phyloP scores from a whole-genome alignment of 1,140 invertebrate genomes.

The Neotoxoptera formosana region DNA sequence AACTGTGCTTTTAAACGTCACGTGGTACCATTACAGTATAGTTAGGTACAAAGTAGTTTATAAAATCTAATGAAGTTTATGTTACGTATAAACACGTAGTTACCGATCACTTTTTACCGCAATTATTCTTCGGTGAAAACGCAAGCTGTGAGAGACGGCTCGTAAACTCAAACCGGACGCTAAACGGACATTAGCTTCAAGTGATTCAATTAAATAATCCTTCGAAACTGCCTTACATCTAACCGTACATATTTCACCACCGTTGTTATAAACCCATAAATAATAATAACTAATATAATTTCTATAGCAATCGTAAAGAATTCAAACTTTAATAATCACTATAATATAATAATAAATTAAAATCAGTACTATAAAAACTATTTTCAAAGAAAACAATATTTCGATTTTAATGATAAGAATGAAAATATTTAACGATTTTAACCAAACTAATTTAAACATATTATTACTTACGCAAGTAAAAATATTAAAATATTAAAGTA shows the following conservation, averaged over 20 bases:
- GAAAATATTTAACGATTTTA: background rate
- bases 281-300: background rate
- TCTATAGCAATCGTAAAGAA: background rate
- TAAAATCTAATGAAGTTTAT: background rate
- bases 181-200: background rate
- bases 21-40: background rate
- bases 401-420: background rate
- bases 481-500: too few relatives aligned
- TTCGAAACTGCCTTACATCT: background rate
- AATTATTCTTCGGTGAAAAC: background rate
- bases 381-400: background rate
- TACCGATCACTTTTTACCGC: background rate
- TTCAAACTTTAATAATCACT: background rate
- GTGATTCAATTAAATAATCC: background rate
- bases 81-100: background rate
- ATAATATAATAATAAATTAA: background rate
- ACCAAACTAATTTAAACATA: background rate
- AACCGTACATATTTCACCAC: too few relatives aligned
- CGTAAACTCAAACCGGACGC: background rate
- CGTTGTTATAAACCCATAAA: background rate
- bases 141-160: background rate
- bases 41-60: background rate
- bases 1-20: background rate
- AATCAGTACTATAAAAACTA: background rate
- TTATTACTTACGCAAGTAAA: too few relatives aligned